Base-by-base conservation (phyloP, 2,797 vertebrate genomes). In the Margarornis squamiger region DNA sequence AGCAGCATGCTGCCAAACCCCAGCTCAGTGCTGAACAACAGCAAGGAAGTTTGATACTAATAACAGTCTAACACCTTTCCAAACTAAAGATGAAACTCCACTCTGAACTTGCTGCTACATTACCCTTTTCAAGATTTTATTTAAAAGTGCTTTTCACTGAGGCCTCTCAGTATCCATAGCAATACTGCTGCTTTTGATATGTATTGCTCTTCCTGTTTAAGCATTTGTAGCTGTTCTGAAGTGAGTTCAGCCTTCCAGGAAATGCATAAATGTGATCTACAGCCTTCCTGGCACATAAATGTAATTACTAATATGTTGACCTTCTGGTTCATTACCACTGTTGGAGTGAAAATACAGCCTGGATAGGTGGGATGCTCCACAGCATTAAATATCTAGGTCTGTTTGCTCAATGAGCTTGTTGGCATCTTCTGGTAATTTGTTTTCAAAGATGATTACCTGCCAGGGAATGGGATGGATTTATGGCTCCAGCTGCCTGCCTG, bases 181-280 rank as follows among this genome's bases (percentile, higher is more conserved):
- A 86, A 78, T 92, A 46, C 23, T 10, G 3, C 15, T 72, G 70
- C 49, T 88, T 93, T 71, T 70, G 48, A 81, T 74, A 46, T 5
- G 55, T 76, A 84, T 52, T 90, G 66, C 76, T 90, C 41, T 80
- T 91, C 45, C 21, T 38, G 19, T 82, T 77, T 57, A 84, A 95
- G 83, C 62, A 88, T 80, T 52, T 92, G 78, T 75, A 77, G 89
- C 61, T 88, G 66, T 54, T 92, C 85, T 84, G 66, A 86, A 54
- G 52, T 14, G 20, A 80, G 52, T 76, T 93, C 80, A 85, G 67
- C 86, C 71, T 92, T 93, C 71, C 83, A 93, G 83, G 86, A 92
- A 93, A 92, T 14, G 41, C 63, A 81, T 52, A 82, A 88, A 82
- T 32, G 52, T 90, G 93, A 96, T 85, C 67, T 84, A 90, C 38